These are phyloP conservation scores for Globodera rostochiensis DNA, from an alignment of 1,140 invertebrate species.

Conservation along the genomic window DNA sequence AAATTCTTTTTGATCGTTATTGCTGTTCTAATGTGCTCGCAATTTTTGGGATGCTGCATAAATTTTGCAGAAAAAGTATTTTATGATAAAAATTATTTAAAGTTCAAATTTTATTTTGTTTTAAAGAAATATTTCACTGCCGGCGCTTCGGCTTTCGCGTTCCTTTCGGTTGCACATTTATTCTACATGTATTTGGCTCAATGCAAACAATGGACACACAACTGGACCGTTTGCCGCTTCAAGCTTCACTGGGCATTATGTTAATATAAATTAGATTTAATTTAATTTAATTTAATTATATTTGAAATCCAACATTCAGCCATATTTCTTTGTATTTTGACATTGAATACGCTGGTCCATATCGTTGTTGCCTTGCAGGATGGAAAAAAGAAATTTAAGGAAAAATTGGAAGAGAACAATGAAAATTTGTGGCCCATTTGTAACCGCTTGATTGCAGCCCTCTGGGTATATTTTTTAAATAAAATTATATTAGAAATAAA, in stretches of 20 bases:
- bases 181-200: background rate
- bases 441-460: background rate
- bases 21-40: background rate
- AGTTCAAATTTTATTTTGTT: background rate
- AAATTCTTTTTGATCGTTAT: background rate
- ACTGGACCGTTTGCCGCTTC: background rate
- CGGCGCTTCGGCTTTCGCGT: background rate
- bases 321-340: background rate
- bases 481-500: background rate
- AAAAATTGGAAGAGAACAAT: background rate
- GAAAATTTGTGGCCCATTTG: background rate
- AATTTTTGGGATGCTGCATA: background rate
- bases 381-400: background rate
- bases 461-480: background rate
- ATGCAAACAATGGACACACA: background rate
- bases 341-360: background rate
- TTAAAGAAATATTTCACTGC: background rate
- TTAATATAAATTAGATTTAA: background rate
- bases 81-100: background rate
- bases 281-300: background rate
- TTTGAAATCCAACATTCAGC: background rate
- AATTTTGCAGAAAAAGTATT: background rate
- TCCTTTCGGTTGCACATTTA: background rate
- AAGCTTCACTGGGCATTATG: background rate
- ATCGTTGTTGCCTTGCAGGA: background rate